Conservation (phyloP, 2,113 vertebrate species). For the Hypocryptadius cinnamomeus region DNA sequence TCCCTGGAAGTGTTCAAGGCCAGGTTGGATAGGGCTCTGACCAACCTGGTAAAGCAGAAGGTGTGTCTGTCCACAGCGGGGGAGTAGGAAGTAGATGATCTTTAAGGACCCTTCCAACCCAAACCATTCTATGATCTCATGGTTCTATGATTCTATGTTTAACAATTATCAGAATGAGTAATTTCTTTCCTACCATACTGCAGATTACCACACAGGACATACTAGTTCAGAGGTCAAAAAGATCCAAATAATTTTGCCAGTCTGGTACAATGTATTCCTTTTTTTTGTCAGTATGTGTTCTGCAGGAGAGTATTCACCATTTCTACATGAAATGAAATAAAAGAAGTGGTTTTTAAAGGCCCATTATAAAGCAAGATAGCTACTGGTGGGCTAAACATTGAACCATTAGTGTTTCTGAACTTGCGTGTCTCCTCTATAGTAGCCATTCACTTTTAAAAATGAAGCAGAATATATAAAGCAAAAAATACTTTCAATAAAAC, state of each 20-base stretch:
- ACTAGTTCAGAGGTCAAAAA: background rate
- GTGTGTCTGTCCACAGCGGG: background rate
- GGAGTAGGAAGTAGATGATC: background rate
- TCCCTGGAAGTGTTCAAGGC: background rate
- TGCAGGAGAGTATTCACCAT: background rate
- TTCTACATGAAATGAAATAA: background rate
- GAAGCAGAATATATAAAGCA: background rate
- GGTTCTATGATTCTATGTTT: background rate
- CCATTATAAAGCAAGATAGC: background rate
- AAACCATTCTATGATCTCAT: background rate
- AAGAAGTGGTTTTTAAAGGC: background rate
- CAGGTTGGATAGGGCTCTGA: background rate
- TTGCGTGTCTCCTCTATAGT: background rate
- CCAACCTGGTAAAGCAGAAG: background rate
- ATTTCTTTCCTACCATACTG: background rate
- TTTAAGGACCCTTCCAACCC: background rate
- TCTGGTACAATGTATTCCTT: background rate
- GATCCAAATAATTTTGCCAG: background rate
- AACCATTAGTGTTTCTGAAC: background rate
- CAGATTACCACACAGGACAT: background rate
- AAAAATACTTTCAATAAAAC: background rate
- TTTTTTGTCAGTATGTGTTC: background rate
- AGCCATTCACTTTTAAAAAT: background rate
- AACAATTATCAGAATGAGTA: background rate
- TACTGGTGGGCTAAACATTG: background rate